Evolutionary conservation across 92 coral and sea anemone species (phyloP), one percentile per base, ranked within the genome.

Genomic region (Zoanthus sociatus): DNA sequence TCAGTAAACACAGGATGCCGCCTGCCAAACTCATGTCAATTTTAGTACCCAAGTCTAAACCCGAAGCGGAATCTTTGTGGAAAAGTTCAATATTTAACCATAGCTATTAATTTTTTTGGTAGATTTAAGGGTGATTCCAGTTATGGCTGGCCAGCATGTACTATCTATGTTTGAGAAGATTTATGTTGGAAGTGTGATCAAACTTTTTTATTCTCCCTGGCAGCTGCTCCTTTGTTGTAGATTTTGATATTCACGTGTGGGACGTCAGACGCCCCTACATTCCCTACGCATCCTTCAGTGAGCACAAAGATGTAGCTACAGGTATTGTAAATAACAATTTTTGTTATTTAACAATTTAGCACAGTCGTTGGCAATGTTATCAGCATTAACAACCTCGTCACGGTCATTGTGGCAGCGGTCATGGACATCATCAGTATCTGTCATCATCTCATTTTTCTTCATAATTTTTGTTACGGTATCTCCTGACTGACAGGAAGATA

Each of bases 201-300:
- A 31, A 46, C 37, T 9, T 71, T 58, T 42, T 74, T 58, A 54
- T 31, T 8, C 26, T 47, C 1, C 42, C 42, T 55, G 76, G 50
- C 88, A 97, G 99, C 47, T 93, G 95, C 73, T 89, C 99, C 17
- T 94, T 97, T 47, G 91, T 97, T 20, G 98, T 97, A 32, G 99
- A 97, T 83, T 93, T 90, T 72, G 94, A 93, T 69, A 95, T 97
- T 48, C 98, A 95, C 67, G 95, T 97, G 15, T 97, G 99, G 99
- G 99, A 97, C 84, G 92, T 97, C 84, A 93, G 99, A 86, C 92
- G 99, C 74, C 99, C 99, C 18, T 97, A 97, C 70, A 90, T 97
- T 20, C 99, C 99, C 0, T 93, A 95, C 68, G 99, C 98, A 30
- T 91, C 98, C 18, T 97, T 97, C 87, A 88, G 93, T 73, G 95